Evolutionary conservation across 2,797 vertebrate species (phyloP).

Genomic region (Semaprochilodus insignis): DNA sequence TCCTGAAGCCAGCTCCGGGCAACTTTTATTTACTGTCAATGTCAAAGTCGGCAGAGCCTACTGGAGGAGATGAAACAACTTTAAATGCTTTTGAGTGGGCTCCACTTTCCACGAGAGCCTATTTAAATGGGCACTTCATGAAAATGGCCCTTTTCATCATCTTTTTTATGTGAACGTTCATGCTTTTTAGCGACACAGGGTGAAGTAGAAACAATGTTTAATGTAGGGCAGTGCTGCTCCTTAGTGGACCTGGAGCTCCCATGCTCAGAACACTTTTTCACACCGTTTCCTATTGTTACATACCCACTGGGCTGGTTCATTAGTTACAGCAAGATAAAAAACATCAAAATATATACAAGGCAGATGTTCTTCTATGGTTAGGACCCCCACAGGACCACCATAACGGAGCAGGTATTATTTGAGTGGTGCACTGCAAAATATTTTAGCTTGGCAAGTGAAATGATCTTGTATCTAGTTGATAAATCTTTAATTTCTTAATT

Average conservation of each 20-base stretch:
- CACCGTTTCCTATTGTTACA: neutral
- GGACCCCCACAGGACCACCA: no score
- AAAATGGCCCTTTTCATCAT: slow-evolving; percentile 32
- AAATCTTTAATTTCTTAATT: no score
- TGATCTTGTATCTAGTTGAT: no score
- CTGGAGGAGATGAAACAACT: slow-evolving; percentile 17
- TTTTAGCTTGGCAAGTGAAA: no score
- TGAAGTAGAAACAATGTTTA: neutral
- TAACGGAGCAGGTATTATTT: no score
- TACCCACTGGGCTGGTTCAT: neutral
- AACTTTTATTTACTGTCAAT: slow-evolving; percentile 18
- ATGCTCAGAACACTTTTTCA: neutral
- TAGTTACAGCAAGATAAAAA: neutral
- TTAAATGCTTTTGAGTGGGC: slow-evolving; percentile 18
- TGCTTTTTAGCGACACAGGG: neutral
- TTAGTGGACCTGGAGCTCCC: neutral
- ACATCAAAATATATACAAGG: neutral
- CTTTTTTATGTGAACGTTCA: neutral
- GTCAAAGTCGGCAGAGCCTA: slow-evolving; percentile 16
- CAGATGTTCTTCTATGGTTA: neutral
- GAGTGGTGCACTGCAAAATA: no score
- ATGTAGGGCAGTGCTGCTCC: neutral
- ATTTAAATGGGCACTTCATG: slow-evolving; percentile 41
- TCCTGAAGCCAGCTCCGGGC: neutral
- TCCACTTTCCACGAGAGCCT: slow-evolving; percentile 22